Evolutionary conservation across 2,888 invertebrate species (phyloP).

Genomic region (Smittia aterrima): DNA sequence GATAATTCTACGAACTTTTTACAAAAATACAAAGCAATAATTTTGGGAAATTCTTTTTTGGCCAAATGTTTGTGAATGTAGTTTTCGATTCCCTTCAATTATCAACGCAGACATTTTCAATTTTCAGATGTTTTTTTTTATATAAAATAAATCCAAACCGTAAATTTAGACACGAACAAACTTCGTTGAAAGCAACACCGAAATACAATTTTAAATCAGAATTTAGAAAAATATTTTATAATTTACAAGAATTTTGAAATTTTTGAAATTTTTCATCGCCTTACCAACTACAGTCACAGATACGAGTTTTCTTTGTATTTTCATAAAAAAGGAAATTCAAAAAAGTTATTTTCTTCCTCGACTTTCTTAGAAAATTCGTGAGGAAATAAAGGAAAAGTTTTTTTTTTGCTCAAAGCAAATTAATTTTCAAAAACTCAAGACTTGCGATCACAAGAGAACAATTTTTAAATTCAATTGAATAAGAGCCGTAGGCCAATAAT

Average conservation of each 20-base stretch:
- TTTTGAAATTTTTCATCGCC: not conserved
- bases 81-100: constrained; percentile 6
- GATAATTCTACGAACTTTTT: not conserved
- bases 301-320: constrained; percentile 27
- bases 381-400: constrained; percentile 9
- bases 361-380: not conserved
- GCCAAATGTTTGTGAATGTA: constrained; percentile 26
- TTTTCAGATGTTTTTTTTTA: not conserved
- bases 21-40: constrained; percentile 30
- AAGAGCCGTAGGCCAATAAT: not conserved
- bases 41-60: constrained; percentile 17
- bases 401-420: not conserved
- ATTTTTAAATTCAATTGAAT: not conserved
- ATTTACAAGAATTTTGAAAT: constrained; percentile 7
- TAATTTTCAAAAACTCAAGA: not conserved
- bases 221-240: constrained; percentile 10
- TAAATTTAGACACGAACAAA: not conserved
- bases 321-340: not conserved
- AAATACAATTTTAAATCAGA: not conserved
- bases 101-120: constrained; percentile 7
- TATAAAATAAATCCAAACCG: not conserved
- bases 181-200: not conserved
- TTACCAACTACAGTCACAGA: constrained; percentile 31
- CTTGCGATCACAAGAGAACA: not conserved
- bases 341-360: not conserved